Conservation (phyloP, 2,113 vertebrate genomes). For the Pterocles gutturalis region DNA sequence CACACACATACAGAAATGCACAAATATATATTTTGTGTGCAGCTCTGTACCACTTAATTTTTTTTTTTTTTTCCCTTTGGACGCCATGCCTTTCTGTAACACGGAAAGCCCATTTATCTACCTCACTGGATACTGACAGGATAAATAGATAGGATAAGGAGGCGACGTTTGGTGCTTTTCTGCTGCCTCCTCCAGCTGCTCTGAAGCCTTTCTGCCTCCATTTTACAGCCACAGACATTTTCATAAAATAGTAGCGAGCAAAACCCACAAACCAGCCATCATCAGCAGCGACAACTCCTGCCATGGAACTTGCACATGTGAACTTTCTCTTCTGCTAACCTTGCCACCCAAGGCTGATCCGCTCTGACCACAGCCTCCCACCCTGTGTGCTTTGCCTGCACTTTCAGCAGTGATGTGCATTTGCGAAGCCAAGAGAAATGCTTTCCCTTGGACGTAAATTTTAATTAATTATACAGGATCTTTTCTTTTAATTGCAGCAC, state of each 20-base stretch:
- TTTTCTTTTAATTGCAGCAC: background rate
- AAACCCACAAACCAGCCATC: background rate
- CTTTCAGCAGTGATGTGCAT: background rate
- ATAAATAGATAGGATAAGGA: background rate
- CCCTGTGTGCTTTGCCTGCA: background rate
- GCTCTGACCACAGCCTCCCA: background rate
- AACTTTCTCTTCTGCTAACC: background rate
- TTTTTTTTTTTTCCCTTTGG: background rate
- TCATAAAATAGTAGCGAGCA: background rate
- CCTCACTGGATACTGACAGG: background rate
- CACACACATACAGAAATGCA: background rate
- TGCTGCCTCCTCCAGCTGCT: background rate
- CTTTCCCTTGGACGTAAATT: accelerated
- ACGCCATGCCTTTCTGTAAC: background rate
- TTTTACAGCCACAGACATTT: background rate
- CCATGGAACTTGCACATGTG: accelerated
- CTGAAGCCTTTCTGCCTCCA: background rate
- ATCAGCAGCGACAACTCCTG: background rate
- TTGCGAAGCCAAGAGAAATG: accelerated
- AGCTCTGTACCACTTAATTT: background rate
- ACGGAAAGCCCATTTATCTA: background rate
- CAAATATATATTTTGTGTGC: background rate
- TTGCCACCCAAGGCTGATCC: background rate
- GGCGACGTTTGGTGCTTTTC: accelerated
- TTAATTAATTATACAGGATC: background rate